These are phyloP conservation scores for Frankliniella intonsa DNA, from an alignment of 2,888 invertebrate species.

Conservation along the genomic window DNA sequence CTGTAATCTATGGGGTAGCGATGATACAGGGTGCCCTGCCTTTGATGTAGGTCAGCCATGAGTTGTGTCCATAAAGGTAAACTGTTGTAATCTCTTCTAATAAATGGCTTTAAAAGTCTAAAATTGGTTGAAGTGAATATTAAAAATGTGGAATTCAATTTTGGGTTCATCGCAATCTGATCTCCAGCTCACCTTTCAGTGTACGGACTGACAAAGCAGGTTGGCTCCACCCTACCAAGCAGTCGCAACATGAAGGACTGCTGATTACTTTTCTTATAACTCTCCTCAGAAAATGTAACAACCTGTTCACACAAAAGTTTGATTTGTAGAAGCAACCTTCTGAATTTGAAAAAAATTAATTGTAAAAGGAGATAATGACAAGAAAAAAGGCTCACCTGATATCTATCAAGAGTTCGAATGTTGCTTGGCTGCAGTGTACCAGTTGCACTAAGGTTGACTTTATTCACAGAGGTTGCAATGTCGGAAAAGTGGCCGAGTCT, in stretches of 20 bases:
- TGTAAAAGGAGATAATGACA: not conserved
- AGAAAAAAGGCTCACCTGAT: not conserved
- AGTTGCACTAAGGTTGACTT: not conserved
- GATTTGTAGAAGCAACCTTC: too few species aligned
- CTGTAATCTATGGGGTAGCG: conserved; percentile 68
- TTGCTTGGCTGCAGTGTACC: not conserved
- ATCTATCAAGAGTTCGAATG: not conserved
- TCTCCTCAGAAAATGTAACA: not conserved
- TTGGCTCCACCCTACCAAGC: not conserved
- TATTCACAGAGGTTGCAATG: not conserved
- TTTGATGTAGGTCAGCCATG: conserved; percentile 46
- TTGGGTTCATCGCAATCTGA: not conserved
- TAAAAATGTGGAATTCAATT: not conserved
- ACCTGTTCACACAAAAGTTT: not conserved
- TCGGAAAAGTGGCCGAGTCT: not conserved
- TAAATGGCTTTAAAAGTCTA: conserved; percentile 75
- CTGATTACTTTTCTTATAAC: not conserved
- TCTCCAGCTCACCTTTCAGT: conserved; percentile 44
- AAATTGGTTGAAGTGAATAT: conserved; percentile 21
- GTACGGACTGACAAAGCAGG: conserved; percentile 45
- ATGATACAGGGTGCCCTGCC: conserved; percentile 27
- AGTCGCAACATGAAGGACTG: not conserved
- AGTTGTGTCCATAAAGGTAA: conserved; percentile 68
- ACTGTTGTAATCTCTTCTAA: conserved; percentile 64
- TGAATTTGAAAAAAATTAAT: not conserved